Conservation (phyloP, 2,797 vertebrate species). For the Paramormyrops hopkinsi region DNA sequence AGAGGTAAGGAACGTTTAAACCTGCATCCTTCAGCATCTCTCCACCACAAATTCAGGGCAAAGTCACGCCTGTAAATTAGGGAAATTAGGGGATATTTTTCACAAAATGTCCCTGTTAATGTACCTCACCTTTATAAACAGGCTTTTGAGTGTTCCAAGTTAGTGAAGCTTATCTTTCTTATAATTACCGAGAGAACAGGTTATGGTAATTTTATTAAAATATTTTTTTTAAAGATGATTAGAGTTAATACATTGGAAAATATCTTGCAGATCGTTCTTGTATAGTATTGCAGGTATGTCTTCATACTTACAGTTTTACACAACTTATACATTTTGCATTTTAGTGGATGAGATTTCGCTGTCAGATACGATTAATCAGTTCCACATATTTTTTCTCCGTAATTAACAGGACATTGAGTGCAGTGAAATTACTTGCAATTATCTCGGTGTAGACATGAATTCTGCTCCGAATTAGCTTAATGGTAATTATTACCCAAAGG, state of each 20-base stretch:
- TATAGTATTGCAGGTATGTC: neutral
- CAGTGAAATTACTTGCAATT: neutral
- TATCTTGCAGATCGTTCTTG: neutral
- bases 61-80: neutral
- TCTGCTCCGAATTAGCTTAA: constrained; percentile 12
- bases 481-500: neutral
- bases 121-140: neutral
- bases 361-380: neutral
- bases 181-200: neutral
- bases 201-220: neutral
- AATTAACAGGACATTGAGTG: neutral
- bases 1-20: constrained; percentile 68
- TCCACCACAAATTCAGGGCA: neutral
- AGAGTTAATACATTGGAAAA: neutral
- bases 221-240: neutral
- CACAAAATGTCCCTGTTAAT: neutral
- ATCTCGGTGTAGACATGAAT: neutral
- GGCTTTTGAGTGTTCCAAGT: neutral
- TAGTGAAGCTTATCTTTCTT: neutral
- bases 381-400: neutral
- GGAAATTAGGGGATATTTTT: neutral
- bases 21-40: neutral
- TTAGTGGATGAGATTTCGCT: neutral
- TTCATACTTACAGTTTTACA: neutral
- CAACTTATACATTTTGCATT: neutral